Evolutionary conservation across 1,140 invertebrate species (phyloP), one percentile per base, ranked within the genome.

Genomic region (Cyclargus thomasi): DNA sequence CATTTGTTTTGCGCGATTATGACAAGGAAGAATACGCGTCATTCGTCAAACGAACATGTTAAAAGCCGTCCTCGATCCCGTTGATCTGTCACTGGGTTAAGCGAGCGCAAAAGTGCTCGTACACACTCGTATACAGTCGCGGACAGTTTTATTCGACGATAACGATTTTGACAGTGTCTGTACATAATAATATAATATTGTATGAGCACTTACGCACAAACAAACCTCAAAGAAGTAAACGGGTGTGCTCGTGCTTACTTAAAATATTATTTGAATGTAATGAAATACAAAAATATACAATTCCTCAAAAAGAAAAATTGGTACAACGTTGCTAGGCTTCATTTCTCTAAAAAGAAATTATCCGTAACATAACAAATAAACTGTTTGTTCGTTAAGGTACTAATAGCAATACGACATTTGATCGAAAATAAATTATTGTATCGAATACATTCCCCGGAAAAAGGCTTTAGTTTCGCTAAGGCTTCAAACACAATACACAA

Each of bases 1-100:
- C 39, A 47, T 47, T 47, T 47, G 39, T 16, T 47, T 47, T 47
- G 39, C 39, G 3, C 14, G 39, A 47, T 47, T 47, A 11, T 47
- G 39, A 47, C 39, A 47, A 14, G 39, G 14, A 47, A 47, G 29
- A 47, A 47, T 47, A 16, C 3, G 14, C 39, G 39, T 16, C 39
- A 47, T 47, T 47, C 39, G 39, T 47, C 39, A 47, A 47, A 11
- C 39, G 39, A 47, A 47, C 39, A 47, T 47, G 39, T 47, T 47
- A 47, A 47, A 47, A 47, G 39, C 10, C 39, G 8, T 8, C 11
- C 39, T 16, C 14, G 11, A 47, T 47, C 39, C 39, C 39, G 39
- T 47, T 47, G 39, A 47, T 47, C 39, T 47, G 39, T 47, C 39
- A 47, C 39, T 47, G 39, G 39, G 39, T 47, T 47, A 47, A 47